A percentile compares a stretch with the other conserved stretches of the same genome.
phyloP scores from a whole-genome alignment of 2,797 vertebrate genomes.

The Carduelis carduelis region DNA sequence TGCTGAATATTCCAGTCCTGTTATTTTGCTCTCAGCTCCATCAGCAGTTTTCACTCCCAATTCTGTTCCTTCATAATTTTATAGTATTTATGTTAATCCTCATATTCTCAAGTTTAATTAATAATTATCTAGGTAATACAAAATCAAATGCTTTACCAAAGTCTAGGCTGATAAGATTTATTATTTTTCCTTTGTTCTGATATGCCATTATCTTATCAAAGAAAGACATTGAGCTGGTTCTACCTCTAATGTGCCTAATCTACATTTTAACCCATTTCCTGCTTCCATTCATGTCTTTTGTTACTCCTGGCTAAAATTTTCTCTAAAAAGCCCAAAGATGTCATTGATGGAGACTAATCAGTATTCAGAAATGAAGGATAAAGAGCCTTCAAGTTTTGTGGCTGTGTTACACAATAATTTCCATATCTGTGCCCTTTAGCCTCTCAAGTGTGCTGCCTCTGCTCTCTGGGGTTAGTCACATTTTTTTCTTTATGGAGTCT shows the following conservation, averaged over 20 bases:
- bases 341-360: background rate
- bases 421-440: background rate
- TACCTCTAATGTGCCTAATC: background rate
- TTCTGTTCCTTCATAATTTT: background rate
- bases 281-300: background rate
- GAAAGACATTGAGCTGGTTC: background rate
- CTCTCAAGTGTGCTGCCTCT: background rate
- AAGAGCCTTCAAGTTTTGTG: background rate
- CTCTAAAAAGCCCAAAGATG: background rate
- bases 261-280: conserved; percentile 12
- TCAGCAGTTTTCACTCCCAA: background rate
- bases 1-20: background rate
- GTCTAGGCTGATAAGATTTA: conserved; percentile 28
- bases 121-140: background rate
- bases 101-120: background rate
- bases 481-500: background rate
- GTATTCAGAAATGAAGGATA: background rate
- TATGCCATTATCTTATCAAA: background rate
- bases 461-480: background rate
- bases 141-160: conserved; percentile 24
- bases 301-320: background rate
- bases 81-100: background rate
- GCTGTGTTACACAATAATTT: background rate
- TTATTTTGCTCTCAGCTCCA: background rate
- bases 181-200: background rate